Conservation (phyloP, 2,113 vertebrate genomes). For the Calypte anna region DNA sequence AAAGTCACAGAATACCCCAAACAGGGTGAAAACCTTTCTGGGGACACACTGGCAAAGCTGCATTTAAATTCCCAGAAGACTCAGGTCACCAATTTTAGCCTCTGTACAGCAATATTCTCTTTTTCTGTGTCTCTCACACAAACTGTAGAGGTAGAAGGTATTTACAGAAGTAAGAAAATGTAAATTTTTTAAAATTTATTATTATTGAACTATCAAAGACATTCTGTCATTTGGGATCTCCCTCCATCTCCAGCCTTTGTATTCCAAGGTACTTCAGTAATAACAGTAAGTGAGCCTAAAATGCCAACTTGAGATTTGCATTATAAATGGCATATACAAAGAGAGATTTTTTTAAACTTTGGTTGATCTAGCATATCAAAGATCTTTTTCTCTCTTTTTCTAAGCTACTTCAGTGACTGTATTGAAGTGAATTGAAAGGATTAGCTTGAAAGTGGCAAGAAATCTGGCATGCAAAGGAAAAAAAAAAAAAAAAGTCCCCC, state of each 20-base stretch:
- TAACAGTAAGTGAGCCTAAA: conserved; percentile 70
- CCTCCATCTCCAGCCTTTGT: conserved; percentile 60
- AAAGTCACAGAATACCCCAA: background rate
- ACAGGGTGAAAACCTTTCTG: background rate
- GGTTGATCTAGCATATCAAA: conserved; percentile 84
- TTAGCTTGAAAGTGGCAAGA: conserved; percentile 78
- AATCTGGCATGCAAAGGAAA: conserved; percentile 47
- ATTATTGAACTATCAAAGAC: conserved; percentile 78
- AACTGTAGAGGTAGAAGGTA: conserved; percentile 25
- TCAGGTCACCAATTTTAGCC: background rate
- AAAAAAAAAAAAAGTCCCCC: background rate
- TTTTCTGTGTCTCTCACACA: background rate
- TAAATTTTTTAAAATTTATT: background rate
- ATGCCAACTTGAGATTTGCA: conserved; percentile 81
- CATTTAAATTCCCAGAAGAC: background rate
- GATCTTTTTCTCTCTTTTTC: conserved; percentile 76
- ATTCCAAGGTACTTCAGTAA: conserved; percentile 77
- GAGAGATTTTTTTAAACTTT: conserved; percentile 75
- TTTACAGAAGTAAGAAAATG: conserved; percentile 66
- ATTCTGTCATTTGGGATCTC: conserved; percentile 70
- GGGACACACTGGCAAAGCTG: background rate
- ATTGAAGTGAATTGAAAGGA: conserved; percentile 83
- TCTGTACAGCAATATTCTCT: background rate
- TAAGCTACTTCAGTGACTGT: conserved; percentile 80
- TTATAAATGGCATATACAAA: conserved; percentile 83